These are phyloP conservation scores for Tetramorium bicarinatum DNA, from an alignment of 2,888 invertebrate genomes.

Conservation along the genomic window DNA sequence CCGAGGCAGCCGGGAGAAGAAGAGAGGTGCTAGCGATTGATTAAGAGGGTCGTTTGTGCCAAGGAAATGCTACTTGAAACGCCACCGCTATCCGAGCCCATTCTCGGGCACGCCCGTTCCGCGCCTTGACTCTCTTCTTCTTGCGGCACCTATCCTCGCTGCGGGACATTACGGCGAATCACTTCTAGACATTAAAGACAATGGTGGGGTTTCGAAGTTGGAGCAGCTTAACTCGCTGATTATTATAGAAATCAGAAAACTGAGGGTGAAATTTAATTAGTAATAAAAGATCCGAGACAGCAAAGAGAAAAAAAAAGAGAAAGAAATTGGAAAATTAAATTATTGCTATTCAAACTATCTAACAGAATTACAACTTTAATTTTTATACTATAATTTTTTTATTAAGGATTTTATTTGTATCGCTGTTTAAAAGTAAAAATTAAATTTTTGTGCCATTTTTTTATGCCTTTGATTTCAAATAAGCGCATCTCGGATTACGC, in stretches of 20 bases:
- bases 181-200: constrained; percentile 45
- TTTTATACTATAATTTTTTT: not conserved
- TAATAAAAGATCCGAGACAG: not conserved
- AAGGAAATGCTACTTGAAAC: constrained; percentile 81
- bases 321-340: not conserved
- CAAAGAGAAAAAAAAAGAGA: not conserved
- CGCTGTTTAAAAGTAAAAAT: not conserved
- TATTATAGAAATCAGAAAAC: constrained; percentile 25
- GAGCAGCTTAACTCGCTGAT: constrained; percentile 23
- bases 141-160: constrained; percentile 46
- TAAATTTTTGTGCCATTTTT: not conserved
- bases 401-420: not conserved
- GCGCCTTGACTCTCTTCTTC: constrained; percentile 61
- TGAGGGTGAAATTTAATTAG: constrained; percentile 7
- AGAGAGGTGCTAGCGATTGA: constrained; percentile 82
- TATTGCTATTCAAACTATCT: not conserved
- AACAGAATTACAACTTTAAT: not conserved
- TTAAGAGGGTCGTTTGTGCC: constrained; percentile 84
- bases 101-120: constrained; percentile 66
- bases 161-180: constrained; percentile 44
- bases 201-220: constrained; percentile 23
- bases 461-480: not conserved
- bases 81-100: constrained; percentile 67
- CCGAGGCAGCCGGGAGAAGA: constrained; percentile 65
- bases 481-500: not conserved